These are phyloP conservation scores for Xenotilapia longispinis DNA, from an alignment of 2,113 vertebrate genomes.

Conservation along the genomic window DNA sequence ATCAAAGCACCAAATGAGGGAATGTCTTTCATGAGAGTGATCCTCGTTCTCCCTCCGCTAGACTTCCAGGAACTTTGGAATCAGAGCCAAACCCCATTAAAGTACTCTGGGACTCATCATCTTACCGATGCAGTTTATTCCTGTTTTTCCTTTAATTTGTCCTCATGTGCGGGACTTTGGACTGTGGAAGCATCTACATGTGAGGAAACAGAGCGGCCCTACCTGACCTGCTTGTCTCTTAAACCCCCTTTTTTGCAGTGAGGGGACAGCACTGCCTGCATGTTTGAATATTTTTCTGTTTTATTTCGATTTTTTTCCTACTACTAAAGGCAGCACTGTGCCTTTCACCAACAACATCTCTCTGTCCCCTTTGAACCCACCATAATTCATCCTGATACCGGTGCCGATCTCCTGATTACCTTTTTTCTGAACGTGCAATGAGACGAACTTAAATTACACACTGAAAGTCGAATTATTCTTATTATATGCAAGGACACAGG, in stretches of 20 bases:
- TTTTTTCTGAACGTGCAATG: conserved; percentile 1
- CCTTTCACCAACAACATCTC: conserved; percentile 12
- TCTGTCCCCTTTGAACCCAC: not conserved
- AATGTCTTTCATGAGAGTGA: not conserved
- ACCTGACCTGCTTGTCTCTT: not conserved
- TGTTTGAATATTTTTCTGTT: not conserved
- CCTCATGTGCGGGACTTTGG: not conserved
- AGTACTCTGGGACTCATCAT: not conserved
- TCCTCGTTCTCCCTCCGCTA: not conserved
- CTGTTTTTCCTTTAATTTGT: not conserved
- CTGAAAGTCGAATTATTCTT: conserved; percentile 1
- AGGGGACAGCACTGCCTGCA: not conserved
- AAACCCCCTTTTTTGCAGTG: not conserved
- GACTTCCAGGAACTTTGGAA: not conserved
- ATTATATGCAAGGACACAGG: conserved; percentile 4
- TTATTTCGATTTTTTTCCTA: not conserved
- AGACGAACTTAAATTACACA: conserved; percentile 15
- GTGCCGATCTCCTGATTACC: not conserved
- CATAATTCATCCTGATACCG: not conserved
- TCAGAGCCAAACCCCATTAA: not conserved
- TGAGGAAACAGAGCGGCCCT: not conserved
- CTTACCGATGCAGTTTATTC: not conserved
- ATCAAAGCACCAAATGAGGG: not conserved
- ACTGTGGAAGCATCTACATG: not conserved
- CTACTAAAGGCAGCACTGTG: not conserved